Conservation (phyloP, 2,113 vertebrate genomes). For the Halcyon senegalensis region DNA sequence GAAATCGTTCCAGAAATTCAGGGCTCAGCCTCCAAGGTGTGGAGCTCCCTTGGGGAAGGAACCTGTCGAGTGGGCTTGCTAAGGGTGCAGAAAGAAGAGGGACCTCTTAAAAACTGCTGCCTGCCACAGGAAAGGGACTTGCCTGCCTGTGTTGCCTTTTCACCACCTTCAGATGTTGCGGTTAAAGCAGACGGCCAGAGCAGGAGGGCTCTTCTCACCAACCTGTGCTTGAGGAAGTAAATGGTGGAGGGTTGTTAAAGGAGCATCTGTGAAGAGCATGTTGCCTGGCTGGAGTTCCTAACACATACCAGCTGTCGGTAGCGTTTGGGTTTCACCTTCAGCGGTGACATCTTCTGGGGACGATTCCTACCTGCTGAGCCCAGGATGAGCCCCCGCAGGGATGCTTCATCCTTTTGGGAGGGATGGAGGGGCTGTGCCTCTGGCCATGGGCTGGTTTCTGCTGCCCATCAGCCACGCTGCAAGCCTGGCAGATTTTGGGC, state of each 20-base stretch:
- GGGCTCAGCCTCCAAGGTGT: not conserved
- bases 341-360: not conserved
- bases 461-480: rapidly evolving
- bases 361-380: not conserved
- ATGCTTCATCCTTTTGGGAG: rapidly evolving
- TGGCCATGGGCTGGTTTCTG: not conserved
- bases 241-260: not conserved
- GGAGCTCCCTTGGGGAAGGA: not conserved
- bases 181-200: not conserved
- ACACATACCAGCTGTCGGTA: not conserved
- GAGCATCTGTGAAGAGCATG: not conserved
- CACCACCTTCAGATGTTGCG: not conserved
- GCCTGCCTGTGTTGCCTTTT: not conserved
- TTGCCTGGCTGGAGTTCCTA: not conserved
- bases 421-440: rapidly evolving
- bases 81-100: not conserved
- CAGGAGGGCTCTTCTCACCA: not conserved
- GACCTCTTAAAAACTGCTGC: not conserved
- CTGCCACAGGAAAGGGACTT: not conserved
- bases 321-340: not conserved
- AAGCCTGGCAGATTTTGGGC: not conserved
- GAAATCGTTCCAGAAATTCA: not conserved
- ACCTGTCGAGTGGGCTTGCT: not conserved
- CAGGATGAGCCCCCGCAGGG: not conserved
- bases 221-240: not conserved